Conservation (phyloP, 2,113 vertebrate genomes). For the Erinaceus europaeus region DNA sequence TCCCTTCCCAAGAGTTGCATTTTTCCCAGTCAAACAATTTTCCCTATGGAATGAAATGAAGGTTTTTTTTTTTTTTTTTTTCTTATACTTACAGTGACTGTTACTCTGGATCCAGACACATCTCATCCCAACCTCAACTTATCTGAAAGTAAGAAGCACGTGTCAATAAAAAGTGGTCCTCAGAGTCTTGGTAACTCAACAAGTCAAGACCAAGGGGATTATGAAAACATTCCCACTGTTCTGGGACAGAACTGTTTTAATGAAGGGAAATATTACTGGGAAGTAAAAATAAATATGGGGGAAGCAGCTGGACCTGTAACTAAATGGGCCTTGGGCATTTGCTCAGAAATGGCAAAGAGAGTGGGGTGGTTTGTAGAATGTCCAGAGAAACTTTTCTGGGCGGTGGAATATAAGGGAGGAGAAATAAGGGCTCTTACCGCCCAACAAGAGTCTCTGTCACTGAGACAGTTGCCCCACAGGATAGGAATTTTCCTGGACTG, state of each 20-base stretch:
- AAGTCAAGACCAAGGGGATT: conserved; percentile 57
- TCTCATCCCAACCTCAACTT: conserved; percentile 43
- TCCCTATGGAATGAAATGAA: neutral
- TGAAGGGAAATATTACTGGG: conserved; percentile 58
- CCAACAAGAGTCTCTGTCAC: accelerated
- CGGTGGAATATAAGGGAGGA: neutral
- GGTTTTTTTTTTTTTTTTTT: neutral
- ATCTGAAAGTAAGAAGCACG: neutral
- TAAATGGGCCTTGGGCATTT: conserved; percentile 65
- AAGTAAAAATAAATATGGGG: conserved; percentile 52
- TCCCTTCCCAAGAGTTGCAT: neutral
- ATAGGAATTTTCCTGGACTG: conserved; percentile 25
- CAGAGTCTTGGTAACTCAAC: neutral
- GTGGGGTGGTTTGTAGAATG: neutral
- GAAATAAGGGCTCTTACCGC: conserved; percentile 75
- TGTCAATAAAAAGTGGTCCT: conserved; percentile 34
- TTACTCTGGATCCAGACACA: conserved; percentile 21
- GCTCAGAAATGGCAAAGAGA: conserved; percentile 36
- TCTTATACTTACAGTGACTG: neutral
- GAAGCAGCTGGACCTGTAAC: neutral
- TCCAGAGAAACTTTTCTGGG: conserved; percentile 58
- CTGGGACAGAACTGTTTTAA: conserved; percentile 30
- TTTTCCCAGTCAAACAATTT: neutral
- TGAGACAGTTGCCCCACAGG: neutral
- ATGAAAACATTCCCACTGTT: conserved; percentile 74